Conservation (phyloP, 2,113 vertebrate genomes). For the Sus scrofa region T2T-Sscrofa CM000817.6:166913501-166914000, state of each 20-base stretch:
- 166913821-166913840: slow-evolving; percentile 86
- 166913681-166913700: slow-evolving; percentile 32
- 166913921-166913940: slow-evolving; percentile 96
- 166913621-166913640: background rate
- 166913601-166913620: background rate
- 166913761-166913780: slow-evolving; percentile 78
- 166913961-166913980: slow-evolving; percentile 96
- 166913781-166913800: slow-evolving; percentile 85
- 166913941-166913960: slow-evolving; percentile 93
- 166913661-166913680: background rate
- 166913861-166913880: slow-evolving; percentile 60
- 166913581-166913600: background rate
- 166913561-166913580: background rate
- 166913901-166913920: slow-evolving; percentile 87
- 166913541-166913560: background rate
- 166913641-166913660: background rate
- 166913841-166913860: slow-evolving; percentile 78
- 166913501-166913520: too few relatives aligned
- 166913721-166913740: slow-evolving; percentile 33
- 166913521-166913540: background rate
- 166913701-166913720: background rate
- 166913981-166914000: slow-evolving; percentile 99
- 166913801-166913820: slow-evolving; percentile 72
- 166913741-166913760: slow-evolving; percentile 13
- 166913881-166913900: slow-evolving; percentile 86